Percentiles rank a stretch among this genome's conserved stretches.
phyloP scores from a whole-genome alignment of 2,797 vertebrate species.

The Acanthurus lineatus region DNA sequence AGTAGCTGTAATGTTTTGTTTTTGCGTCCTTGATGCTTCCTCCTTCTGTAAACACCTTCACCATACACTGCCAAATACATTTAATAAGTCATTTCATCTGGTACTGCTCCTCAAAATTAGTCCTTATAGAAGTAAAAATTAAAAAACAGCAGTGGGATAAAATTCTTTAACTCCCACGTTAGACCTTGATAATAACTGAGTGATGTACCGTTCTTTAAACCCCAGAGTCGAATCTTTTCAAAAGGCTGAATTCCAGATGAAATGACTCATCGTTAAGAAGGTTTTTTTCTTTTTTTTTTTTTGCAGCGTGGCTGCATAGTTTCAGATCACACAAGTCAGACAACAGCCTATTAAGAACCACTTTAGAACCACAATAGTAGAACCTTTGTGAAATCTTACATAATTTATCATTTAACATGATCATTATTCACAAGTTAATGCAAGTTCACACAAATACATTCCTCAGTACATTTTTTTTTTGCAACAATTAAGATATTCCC shows the following conservation, averaged over 20 bases:
- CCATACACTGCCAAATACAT: constrained; percentile 30
- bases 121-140: no score
- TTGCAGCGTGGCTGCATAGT: constrained; percentile 50
- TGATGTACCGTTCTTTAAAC: no score
- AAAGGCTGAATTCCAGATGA: constrained; percentile 33
- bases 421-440: constrained; percentile 76
- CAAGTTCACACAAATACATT: constrained; percentile 84
- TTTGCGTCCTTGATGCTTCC: constrained; percentile 58
- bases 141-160: no score
- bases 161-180: no score
- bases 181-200: no score
- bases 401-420: constrained; percentile 39
- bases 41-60: constrained; percentile 60
- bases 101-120: background rate
- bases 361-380: constrained; percentile 72
- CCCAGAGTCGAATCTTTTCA: no score
- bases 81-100: constrained; percentile 46
- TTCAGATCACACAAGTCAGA: constrained; percentile 59
- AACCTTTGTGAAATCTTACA: constrained; percentile 61
- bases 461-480: constrained; percentile 70
- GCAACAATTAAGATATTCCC: constrained; percentile 70
- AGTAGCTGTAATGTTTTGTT: constrained; percentile 49
- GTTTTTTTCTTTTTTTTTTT: constrained; percentile 11
- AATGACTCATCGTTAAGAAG: constrained; percentile 37
- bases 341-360: constrained; percentile 69